Conservation (phyloP, 1,140 invertebrate species). For the Argopecten irradians region DNA sequence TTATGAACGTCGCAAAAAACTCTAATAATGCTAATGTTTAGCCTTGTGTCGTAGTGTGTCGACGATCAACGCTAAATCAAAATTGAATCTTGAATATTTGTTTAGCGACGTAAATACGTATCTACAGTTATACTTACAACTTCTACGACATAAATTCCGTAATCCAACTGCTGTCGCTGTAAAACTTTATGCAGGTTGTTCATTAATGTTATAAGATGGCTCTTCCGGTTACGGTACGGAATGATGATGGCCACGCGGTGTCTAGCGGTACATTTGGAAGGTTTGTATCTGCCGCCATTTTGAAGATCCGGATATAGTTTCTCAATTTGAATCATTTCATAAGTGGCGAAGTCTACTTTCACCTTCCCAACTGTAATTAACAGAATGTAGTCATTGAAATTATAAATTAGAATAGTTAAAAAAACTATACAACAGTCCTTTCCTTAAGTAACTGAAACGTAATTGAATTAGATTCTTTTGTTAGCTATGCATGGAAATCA, state of each 20-base stretch:
- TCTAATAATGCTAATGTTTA: background rate
- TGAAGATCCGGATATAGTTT: conserved; percentile 44
- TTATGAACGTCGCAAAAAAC: background rate
- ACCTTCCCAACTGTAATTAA: conserved; percentile 27
- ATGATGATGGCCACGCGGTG: conserved; percentile 66
- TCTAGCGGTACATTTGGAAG: conserved; percentile 54
- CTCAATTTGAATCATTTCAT: conserved; percentile 41
- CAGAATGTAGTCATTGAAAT: no score
- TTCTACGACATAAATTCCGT: conserved; percentile 67
- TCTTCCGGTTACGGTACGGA: conserved; percentile 64
- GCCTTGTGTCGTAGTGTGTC: background rate
- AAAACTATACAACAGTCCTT: no score
- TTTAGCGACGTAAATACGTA: background rate
- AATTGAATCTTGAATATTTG: background rate
- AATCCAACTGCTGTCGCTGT: conserved; percentile 65
- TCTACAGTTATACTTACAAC: conserved; percentile 51
- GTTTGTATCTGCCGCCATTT: conserved; percentile 62
- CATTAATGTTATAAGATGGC: conserved; percentile 64
- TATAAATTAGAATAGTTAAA: no score
- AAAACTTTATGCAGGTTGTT: conserved; percentile 66
- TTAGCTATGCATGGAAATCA: no score
- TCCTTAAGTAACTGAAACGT: no score
- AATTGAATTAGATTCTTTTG: no score
- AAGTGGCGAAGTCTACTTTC: background rate
- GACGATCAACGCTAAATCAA: background rate